Conservation (phyloP, 2,113 vertebrate species). For the Balaeniceps rex region DNA sequence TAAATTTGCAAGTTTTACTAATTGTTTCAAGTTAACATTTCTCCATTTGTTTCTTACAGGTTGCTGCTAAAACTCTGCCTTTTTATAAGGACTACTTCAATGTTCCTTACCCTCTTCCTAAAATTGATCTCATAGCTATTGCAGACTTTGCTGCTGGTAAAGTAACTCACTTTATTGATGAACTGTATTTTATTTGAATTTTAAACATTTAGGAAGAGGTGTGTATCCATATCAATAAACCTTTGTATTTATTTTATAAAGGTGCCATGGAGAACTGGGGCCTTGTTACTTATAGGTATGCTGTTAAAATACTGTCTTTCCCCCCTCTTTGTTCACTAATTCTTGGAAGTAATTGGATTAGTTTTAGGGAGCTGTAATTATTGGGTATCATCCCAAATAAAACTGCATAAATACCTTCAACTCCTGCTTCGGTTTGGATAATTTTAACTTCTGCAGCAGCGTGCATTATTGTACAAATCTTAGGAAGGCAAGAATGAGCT, state of each 20-base stretch:
- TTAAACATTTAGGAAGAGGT: conserved; percentile 56
- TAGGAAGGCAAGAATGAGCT: background rate
- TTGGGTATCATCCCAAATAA: background rate
- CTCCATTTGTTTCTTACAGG: conserved; percentile 76
- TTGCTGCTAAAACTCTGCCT: conserved; percentile 98
- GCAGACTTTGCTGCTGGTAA: conserved; percentile 99
- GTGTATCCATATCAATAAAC: conserved; percentile 59
- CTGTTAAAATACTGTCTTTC: conserved; percentile 63
- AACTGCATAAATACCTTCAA: background rate
- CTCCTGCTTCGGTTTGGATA: background rate
- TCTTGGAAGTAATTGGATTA: background rate
- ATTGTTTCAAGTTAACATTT: background rate
- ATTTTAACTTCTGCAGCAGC: background rate
- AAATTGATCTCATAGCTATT: conserved; percentile 99
- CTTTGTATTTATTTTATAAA: conserved; percentile 82
- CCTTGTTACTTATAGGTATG: conserved; percentile 99
- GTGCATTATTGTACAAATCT: background rate
- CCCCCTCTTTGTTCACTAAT: conserved; percentile 45
- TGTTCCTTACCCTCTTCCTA: conserved; percentile 98
- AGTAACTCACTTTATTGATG: conserved; percentile 74
- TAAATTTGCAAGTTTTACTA: background rate
- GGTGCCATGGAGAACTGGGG: conserved; percentile 99
- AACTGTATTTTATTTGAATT: conserved; percentile 60
- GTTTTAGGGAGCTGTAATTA: background rate
- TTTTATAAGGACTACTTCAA: conserved; percentile 99